Conservation (phyloP, 2,113 vertebrate species). For the Aspidoscelis tigris region DNA sequence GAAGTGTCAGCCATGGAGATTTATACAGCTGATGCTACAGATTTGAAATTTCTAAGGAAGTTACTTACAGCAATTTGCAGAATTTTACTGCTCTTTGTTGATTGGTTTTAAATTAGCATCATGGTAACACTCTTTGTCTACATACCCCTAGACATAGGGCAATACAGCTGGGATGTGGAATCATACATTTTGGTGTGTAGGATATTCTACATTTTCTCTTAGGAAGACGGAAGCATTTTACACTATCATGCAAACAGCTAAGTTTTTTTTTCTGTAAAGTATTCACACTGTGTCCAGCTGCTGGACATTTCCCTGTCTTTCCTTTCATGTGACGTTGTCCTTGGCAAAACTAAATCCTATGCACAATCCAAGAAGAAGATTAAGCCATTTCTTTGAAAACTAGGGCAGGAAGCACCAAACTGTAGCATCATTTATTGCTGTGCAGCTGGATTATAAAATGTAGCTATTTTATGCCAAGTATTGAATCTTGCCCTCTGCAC, state of each 20-base stretch:
- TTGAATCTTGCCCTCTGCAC: neutral
- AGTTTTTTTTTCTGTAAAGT: neutral
- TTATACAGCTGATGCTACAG: constrained; percentile 12
- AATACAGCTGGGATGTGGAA: neutral
- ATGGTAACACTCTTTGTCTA: neutral
- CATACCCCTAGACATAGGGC: neutral
- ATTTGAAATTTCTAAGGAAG: constrained; percentile 30
- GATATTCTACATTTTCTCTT: neutral
- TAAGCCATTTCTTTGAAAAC: constrained; percentile 6
- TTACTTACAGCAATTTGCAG: constrained; percentile 14
- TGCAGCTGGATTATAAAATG: constrained; percentile 14
- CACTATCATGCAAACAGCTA: neutral
- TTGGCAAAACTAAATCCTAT: constrained; percentile 17
- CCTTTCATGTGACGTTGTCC: neutral
- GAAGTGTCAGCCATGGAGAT: constrained; percentile 4
- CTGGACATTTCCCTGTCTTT: constrained; percentile 26
- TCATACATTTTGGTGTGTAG: neutral
- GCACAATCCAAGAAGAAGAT: constrained; percentile 11
- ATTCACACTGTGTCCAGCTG: constrained; percentile 1
- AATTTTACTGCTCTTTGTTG: neutral
- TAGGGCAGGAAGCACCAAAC: constrained; percentile 1
- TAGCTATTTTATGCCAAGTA: constrained; percentile 3
- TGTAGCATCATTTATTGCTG: constrained; percentile 26
- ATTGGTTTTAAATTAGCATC: neutral
- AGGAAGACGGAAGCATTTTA: neutral